phyloP scores from a whole-genome alignment of 2,113 vertebrate genomes.

The Phoxinus phoxinus region DNA sequence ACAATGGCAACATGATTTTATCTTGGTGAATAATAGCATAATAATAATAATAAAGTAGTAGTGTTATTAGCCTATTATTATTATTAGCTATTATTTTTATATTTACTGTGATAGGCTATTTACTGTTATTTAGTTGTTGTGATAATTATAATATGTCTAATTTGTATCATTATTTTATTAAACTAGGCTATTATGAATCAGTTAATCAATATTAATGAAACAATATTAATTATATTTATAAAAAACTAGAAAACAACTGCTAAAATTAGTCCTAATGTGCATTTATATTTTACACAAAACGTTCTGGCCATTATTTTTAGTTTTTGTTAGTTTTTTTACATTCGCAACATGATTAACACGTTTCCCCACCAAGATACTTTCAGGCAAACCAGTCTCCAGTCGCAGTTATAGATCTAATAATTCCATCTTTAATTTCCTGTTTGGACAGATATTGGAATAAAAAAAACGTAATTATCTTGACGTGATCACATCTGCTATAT shows the following conservation, averaged over 20 bases:
- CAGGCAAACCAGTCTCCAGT: conserved; percentile 58
- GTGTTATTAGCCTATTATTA: not conserved
- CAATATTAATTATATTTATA: too few species aligned
- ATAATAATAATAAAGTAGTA: not conserved
- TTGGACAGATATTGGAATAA: conserved; percentile 74
- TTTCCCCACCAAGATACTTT: conserved; percentile 64
- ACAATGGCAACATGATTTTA: not conserved
- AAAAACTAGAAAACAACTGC: not conserved
- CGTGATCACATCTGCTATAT: conserved; percentile 74
- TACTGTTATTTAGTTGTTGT: too few species aligned
- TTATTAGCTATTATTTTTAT: not conserved
- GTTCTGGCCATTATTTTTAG: not conserved
- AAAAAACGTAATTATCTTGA: conserved; percentile 73
- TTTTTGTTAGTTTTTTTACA: too few species aligned
- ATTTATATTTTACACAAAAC: not conserved
- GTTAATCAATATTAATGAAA: too few species aligned
- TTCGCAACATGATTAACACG: not conserved
- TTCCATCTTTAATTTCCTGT: conserved; percentile 73
- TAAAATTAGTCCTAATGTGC: not conserved
- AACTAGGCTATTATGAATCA: not conserved
- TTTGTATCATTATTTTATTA: not conserved
- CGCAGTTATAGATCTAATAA: conserved; percentile 76
- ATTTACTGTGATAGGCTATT: not conserved
- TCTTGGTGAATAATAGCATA: not conserved
- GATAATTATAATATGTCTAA: not conserved